A percentile compares a stretch with the other conserved stretches of the same genome.
phyloP scores from a whole-genome alignment of 2,113 vertebrate genomes.

The Catharus minimus region DNA sequence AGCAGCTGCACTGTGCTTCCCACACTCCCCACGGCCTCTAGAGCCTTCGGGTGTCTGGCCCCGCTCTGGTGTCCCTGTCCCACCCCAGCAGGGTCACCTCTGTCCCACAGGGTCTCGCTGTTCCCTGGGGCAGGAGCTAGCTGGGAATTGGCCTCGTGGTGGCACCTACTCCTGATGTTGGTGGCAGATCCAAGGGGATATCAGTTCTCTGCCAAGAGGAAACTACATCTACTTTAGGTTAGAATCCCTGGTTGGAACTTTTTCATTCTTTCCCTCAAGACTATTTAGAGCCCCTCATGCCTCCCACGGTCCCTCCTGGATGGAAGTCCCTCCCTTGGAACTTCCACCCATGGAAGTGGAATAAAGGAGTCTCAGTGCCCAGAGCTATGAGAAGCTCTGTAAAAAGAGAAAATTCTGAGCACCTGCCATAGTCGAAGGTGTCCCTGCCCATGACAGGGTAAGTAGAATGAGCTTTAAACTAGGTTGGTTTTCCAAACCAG shows the following conservation, averaged over 20 bases:
- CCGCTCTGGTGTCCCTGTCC: not conserved
- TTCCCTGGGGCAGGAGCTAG: not conserved
- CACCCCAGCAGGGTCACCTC: not conserved
- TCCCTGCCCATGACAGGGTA: not conserved
- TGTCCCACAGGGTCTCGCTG: fast-evolving
- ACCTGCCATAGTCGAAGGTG: not conserved
- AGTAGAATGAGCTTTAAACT: not conserved
- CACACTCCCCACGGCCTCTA: not conserved
- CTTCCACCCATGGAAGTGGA: fast-evolving
- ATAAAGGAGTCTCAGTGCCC: not conserved
- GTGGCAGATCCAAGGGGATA: fast-evolving
- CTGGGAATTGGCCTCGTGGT: not conserved
- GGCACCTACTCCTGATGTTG: fast-evolving
- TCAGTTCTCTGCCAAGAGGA: not conserved
- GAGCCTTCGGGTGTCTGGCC: not conserved
- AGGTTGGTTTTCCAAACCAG: not conserved
- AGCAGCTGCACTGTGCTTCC: fast-evolving
- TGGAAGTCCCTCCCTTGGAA: fast-evolving
- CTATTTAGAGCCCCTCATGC: fast-evolving
- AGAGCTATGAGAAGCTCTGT: not conserved
- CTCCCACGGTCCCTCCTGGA: fast-evolving
- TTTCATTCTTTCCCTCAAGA: not conserved
- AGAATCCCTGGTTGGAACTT: not conserved
- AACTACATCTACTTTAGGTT: not conserved
- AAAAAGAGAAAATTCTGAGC: not conserved